These are phyloP conservation scores for Hozukius guyotensis DNA, from an alignment of 2,797 vertebrate genomes.

Conservation along the genomic window DNA sequence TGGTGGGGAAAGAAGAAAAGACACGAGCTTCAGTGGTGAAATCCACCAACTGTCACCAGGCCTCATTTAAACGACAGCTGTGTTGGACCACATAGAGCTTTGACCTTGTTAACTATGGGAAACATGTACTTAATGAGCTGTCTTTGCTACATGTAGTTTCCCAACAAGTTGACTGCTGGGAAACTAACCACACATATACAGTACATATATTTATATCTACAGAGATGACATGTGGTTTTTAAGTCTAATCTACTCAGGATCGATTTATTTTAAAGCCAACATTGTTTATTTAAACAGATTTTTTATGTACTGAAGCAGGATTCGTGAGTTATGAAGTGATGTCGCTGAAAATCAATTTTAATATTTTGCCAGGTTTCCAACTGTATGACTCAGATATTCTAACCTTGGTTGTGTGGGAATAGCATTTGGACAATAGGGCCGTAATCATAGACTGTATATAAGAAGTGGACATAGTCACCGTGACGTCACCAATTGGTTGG, in stretches of 20 bases:
- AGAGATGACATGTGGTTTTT: neutral
- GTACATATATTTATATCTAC: neutral
- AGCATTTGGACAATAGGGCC: neutral
- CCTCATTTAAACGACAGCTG: slow-evolving; percentile 58
- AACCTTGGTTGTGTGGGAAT: neutral
- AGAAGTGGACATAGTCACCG: no score
- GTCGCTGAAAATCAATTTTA: neutral
- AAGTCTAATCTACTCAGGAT: neutral
- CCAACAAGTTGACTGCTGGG: slow-evolving; percentile 4
- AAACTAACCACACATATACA: neutral
- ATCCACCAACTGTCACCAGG: slow-evolving; percentile 63
- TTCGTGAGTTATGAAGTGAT: neutral
- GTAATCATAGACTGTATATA: no score
- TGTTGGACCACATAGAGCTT: slow-evolving; percentile 54
- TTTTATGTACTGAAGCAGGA: neutral
- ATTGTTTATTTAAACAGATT: neutral
- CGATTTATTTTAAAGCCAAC: neutral
- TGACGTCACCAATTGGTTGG: no score
- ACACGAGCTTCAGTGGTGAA: slow-evolving; percentile 38
- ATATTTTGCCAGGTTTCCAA: neutral
- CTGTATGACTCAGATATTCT: neutral
- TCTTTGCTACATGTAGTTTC: neutral
- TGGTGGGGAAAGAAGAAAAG: slow-evolving; percentile 60
- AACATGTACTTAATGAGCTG: slow-evolving; percentile 38
- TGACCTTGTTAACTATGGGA: slow-evolving; percentile 58